Evolutionary conservation across 2,888 invertebrate species (phyloP).

Genomic region (Panorpa germanica): DNA sequence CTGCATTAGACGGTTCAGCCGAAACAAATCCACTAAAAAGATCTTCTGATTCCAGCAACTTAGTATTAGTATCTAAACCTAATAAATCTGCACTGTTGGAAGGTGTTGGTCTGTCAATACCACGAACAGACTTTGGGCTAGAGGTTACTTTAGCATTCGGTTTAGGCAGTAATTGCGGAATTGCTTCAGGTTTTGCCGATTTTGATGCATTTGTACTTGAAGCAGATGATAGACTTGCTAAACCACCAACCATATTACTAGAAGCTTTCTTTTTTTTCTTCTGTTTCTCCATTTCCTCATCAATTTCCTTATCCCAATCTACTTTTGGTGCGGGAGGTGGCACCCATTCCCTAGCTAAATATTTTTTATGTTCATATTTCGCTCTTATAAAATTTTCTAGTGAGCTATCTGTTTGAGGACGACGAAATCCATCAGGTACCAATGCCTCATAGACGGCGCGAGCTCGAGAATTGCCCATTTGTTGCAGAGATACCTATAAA

Average conservation of each 20-base stretch:
- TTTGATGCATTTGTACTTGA: slow-evolving; percentile 12
- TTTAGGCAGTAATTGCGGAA: slow-evolving; percentile 22
- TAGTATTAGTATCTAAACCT: slow-evolving; percentile 19
- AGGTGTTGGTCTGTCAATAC: slow-evolving; percentile 15
- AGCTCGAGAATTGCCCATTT: slow-evolving; percentile 96
- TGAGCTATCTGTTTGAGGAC: slow-evolving; percentile 87
- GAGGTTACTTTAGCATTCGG: slow-evolving; percentile 23
- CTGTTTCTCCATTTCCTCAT: slow-evolving; percentile 66
- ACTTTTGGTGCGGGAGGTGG: slow-evolving; percentile 71
- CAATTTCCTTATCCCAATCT: slow-evolving; percentile 74
- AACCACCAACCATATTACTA: slow-evolving; percentile 22
- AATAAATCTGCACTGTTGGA: slow-evolving; percentile 20
- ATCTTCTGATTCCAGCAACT: slow-evolving; percentile 32
- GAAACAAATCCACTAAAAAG: slow-evolving; percentile 58
- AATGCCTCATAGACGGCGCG: slow-evolving; percentile 96
- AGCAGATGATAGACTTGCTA: slow-evolving; percentile 15
- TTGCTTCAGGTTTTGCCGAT: slow-evolving; percentile 13
- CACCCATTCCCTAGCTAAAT: slow-evolving; percentile 96
- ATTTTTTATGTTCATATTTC: slow-evolving; percentile 98
- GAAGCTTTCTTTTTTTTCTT: slow-evolving; percentile 67
- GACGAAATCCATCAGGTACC: slow-evolving; percentile 83
- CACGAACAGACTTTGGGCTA: slow-evolving; percentile 31
- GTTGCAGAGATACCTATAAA: slow-evolving; percentile 53
- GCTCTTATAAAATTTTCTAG: slow-evolving; percentile 92
- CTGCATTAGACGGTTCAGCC: slow-evolving; percentile 31